phyloP scores from a whole-genome alignment of 2,113 vertebrate species.

The Emydura subglobosa region DNA sequence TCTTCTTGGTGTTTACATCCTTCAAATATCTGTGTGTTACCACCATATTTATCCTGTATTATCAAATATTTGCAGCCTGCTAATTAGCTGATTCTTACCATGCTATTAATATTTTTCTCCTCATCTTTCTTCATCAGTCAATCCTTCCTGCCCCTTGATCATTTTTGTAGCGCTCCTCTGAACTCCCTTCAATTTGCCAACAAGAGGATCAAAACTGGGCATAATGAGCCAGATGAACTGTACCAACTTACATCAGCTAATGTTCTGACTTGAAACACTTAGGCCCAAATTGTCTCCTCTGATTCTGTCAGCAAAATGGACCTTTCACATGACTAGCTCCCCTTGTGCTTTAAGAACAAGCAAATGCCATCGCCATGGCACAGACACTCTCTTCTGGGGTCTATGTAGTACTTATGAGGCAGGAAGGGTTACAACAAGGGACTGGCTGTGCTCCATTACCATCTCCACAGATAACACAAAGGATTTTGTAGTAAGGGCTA shows the following conservation, averaged over 20 bases:
- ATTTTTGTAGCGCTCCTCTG: not conserved
- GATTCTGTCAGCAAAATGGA: not conserved
- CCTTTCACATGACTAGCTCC: not conserved
- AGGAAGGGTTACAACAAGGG: not conserved
- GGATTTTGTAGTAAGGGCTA: not conserved
- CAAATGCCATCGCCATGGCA: accelerated
- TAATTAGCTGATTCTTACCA: not conserved
- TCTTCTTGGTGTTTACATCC: not conserved
- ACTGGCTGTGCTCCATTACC: not conserved
- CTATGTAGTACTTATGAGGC: not conserved
- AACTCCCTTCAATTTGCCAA: not conserved
- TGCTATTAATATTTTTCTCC: not conserved
- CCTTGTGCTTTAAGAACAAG: not conserved
- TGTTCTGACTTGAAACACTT: not conserved
- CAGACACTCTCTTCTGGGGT: not conserved
- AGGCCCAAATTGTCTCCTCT: not conserved
- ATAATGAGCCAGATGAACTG: not conserved
- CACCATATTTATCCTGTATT: not conserved
- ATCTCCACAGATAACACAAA: not conserved
- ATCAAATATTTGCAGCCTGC: not conserved
- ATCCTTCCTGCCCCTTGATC: accelerated
- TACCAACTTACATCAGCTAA: not conserved
- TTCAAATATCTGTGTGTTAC: conserved; percentile 2
- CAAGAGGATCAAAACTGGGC: not conserved
- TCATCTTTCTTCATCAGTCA: not conserved